These are phyloP conservation scores for Genyomyrus donnyi DNA, from an alignment of 2,113 vertebrate genomes.

Conservation along the genomic window DNA sequence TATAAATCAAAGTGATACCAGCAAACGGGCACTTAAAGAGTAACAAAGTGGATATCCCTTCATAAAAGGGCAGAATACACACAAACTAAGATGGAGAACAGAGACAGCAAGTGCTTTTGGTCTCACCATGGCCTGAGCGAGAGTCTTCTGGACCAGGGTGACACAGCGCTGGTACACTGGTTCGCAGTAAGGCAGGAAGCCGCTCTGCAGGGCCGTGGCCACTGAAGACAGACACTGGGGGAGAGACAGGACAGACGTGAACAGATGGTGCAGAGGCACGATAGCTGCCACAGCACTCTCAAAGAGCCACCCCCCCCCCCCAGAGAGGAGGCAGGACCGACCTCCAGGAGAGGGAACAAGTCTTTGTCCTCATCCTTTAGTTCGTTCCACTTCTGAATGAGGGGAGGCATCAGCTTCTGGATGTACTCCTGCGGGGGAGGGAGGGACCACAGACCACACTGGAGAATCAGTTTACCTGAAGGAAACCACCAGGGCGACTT, in stretches of 20 bases:
- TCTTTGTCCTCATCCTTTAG: constrained; percentile 91
- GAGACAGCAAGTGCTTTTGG: not conserved
- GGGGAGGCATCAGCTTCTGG: constrained; percentile 85
- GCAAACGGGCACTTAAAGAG: not conserved
- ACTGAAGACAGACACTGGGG: constrained; percentile 81
- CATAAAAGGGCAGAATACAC: not conserved
- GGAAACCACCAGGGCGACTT: not conserved
- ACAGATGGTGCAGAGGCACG: not conserved
- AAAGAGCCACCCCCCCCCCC: not conserved
- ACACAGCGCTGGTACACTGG: constrained; percentile 93
- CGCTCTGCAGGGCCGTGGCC: constrained; percentile 86
- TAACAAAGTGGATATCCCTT: not conserved
- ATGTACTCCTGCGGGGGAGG: constrained; percentile 71
- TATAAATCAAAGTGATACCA: not conserved
- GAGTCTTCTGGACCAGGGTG: constrained; percentile 86
- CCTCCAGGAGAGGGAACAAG: constrained; percentile 81
- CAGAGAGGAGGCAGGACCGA: constrained; percentile 18
- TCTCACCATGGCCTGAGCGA: constrained; percentile 90
- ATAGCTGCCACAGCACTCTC: not conserved
- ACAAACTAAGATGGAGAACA: not conserved
- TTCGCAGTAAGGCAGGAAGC: constrained; percentile 89
- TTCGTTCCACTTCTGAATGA: constrained; percentile 91
- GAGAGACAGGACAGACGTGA: not conserved
- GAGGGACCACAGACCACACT: not conserved
- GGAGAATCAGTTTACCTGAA: not conserved